Evolutionary conservation across 1,140 invertebrate species (phyloP), one percentile per base, ranked within the genome.

Genomic region (Leptoteleia sp.): DNA sequence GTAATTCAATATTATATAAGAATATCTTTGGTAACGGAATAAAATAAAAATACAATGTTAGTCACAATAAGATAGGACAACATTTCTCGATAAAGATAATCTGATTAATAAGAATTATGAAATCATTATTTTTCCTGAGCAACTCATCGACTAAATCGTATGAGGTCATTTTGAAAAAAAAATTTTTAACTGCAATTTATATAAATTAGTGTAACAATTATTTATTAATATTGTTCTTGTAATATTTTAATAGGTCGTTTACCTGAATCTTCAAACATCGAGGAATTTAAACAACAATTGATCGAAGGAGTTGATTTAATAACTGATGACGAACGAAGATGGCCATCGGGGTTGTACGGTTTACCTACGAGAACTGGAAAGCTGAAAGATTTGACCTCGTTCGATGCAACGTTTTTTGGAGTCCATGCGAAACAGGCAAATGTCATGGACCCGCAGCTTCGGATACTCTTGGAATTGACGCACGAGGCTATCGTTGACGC

Each of bases 401-500:
- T 98, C 83, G 97, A 98, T 87, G 95, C 96, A 3, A 92, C 94
- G n/a, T 98, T 97, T 87, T 98, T 98, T 89, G 96, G 96, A 31
- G 96, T 98, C 4, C 96, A 97, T 85, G 93, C 94, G 0, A 98
- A 98, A 90, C 96, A 99, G 87, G 97, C 97, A 0, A 91, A 98
- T 81, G 92, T 93, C 29, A 99, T 99, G 97, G 98, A 99, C 87
- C 98, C 98, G 3, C 96, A 99, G 87, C 89, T 99, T 29, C 91
- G 98, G 71, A 91, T 99, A 81, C 88, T 99, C 16, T 91, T 99
- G 2, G 98, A 99, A 90, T 85, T 94, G n/a, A 96, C 97, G 1
- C 94, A 98, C 88, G 98, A 99, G 91, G 94, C 96, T 0, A 95
- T 99, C 55, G 91, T 98, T 61, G 98, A 99, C 91, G 95, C 98